Percentiles rank a stretch among this genome's conserved stretches.
Conservation (phyloP, 2,797 vertebrate species). For the Bryconaethiops microstoma region DNA sequence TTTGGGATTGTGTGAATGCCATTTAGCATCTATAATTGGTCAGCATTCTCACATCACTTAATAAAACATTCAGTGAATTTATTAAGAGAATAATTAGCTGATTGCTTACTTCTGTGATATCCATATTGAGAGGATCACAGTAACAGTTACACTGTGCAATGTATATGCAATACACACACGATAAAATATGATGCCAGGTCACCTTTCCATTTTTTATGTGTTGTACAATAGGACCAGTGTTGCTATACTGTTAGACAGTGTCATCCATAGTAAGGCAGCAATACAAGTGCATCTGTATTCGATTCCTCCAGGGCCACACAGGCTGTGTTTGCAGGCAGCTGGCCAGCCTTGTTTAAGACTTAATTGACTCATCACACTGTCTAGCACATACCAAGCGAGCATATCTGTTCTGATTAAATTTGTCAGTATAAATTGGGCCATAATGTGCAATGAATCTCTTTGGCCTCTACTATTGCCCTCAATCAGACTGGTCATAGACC, state of each 20-base stretch:
- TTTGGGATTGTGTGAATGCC: background rate
- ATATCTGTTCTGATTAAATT: slow-evolving; percentile 71
- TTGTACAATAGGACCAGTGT: background rate
- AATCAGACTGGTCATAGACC: slow-evolving; percentile 63
- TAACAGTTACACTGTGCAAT: too few relatives aligned
- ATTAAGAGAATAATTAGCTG: background rate
- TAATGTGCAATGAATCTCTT: slow-evolving; percentile 63
- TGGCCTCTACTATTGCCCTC: slow-evolving; percentile 60
- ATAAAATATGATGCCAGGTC: background rate
- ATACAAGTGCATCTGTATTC: slow-evolving; percentile 41
- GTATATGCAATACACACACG: background rate
- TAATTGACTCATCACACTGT: slow-evolving; percentile 69
- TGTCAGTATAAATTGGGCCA: slow-evolving; percentile 71
- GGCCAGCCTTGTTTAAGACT: slow-evolving; percentile 56
- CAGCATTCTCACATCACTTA: too few relatives aligned
- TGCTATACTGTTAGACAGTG: background rate
- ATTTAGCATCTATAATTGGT: too few relatives aligned
- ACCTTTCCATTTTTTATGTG: background rate
- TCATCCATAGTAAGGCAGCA: slow-evolving; percentile 9
- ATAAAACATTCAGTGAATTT: too few relatives aligned
- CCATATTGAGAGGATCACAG: background rate
- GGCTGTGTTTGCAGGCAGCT: slow-evolving; percentile 51
- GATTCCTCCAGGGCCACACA: slow-evolving; percentile 59
- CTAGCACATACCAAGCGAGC: slow-evolving; percentile 60
- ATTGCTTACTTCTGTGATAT: background rate